phyloP scores from a whole-genome alignment of 2,888 invertebrate species.

The Dyspetes luteomarginatus region DNA sequence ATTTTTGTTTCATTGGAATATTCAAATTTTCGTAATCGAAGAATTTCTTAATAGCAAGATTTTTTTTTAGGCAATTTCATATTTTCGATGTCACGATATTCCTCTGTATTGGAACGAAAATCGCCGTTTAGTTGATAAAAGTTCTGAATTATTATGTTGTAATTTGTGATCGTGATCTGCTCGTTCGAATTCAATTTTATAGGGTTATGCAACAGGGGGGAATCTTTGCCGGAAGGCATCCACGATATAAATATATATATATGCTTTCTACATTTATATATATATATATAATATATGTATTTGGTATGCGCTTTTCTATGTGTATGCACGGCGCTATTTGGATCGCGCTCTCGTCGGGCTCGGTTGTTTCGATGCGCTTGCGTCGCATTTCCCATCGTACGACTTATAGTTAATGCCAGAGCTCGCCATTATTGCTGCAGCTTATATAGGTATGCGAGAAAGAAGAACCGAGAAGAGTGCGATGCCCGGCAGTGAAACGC shows the following conservation, averaged over 20 bases:
- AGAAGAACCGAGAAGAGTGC: slow-evolving; percentile 11
- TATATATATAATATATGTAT: slow-evolving; percentile 6
- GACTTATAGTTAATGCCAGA: slow-evolving; percentile 1
- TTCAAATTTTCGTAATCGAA: too few relatives aligned
- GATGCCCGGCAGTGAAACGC: slow-evolving; percentile 26
- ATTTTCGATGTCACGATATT: not conserved
- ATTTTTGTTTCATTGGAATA: too few relatives aligned
- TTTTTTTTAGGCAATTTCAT: too few relatives aligned
- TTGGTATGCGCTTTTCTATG: slow-evolving; percentile 39
- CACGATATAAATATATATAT: slow-evolving; percentile 35
- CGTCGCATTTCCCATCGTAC: slow-evolving; percentile 21
- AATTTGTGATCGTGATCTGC: not conserved
- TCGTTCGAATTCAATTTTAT: not conserved
- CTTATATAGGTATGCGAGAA: not conserved
- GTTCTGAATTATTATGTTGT: not conserved
- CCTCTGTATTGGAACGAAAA: not conserved
- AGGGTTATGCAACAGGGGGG: slow-evolving; percentile 33
- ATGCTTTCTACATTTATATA: slow-evolving; percentile 11
- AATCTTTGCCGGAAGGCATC: slow-evolving; percentile 36
- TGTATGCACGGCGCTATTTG: slow-evolving; percentile 50
- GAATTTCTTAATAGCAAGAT: too few relatives aligned
- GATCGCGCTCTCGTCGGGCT: slow-evolving; percentile 45
- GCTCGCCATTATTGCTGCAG: not conserved
- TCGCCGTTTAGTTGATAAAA: not conserved
- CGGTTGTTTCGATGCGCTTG: slow-evolving; percentile 24